phyloP scores from a whole-genome alignment of 2,113 vertebrate genomes.

The Lepus europaeus region DNA sequence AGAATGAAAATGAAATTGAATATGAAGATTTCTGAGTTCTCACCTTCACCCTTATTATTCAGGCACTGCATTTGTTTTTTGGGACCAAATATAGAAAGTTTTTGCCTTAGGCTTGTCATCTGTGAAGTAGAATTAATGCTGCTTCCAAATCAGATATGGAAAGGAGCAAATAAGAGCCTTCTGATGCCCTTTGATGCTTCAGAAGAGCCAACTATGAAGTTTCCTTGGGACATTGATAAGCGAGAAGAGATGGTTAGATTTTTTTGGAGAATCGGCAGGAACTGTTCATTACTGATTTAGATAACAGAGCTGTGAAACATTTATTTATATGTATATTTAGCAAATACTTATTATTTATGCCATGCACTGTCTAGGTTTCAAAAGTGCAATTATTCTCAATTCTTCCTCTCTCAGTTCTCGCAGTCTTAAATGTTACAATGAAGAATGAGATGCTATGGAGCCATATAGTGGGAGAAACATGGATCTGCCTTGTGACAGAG shows the following conservation, averaged over 20 bases:
- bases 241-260: not conserved
- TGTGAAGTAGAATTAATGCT: conserved; percentile 45
- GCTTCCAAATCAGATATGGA: not conserved
- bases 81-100: not conserved
- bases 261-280: not conserved
- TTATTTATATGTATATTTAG: not conserved
- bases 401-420: not conserved
- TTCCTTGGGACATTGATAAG: not conserved
- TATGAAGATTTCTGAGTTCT: not conserved
- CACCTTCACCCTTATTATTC: not conserved
- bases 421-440: not conserved
- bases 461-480: not conserved
- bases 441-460: not conserved
- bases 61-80: not conserved
- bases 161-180: not conserved
- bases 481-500: not conserved
- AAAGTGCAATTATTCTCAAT: not conserved
- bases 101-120: not conserved
- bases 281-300: not conserved
- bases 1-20: not conserved
- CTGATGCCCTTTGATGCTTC: not conserved
- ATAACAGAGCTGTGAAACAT: not conserved
- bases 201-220: not conserved
- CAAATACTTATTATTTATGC: conserved; percentile 14
- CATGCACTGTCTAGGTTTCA: not conserved